Conservation (phyloP, 2,113 vertebrate genomes). For the Dermatemys mawii region DNA sequence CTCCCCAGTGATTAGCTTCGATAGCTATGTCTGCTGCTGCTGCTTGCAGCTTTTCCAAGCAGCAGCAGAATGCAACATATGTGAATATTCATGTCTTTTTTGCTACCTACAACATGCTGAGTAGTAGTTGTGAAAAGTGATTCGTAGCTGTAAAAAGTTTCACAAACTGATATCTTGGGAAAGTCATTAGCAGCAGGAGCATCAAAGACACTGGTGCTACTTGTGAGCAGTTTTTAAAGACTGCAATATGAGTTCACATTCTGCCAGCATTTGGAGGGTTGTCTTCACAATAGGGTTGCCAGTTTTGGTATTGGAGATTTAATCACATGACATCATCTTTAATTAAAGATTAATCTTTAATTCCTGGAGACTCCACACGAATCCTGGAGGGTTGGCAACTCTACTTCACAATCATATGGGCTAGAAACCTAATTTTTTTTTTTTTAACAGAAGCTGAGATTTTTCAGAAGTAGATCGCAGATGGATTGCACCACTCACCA, state of each 20-base stretch:
- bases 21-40: not conserved
- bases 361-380: too few species aligned
- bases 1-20: not conserved
- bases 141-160: not conserved
- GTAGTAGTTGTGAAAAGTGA: not conserved
- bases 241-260: not conserved
- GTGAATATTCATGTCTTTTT: not conserved
- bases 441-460: not conserved
- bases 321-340: too few species aligned
- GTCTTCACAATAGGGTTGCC: not conserved
- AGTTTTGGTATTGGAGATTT: too few species aligned
- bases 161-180: not conserved
- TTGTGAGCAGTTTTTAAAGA: not conserved
- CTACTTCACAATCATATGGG: not conserved
- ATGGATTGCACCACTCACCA: not conserved
- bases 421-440: not conserved
- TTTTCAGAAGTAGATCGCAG: not conserved
- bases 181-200: not conserved
- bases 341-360: too few species aligned
- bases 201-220: not conserved
- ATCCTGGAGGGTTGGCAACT: too few species aligned
- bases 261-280: not conserved
- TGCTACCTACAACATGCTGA: not conserved
- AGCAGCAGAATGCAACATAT: not conserved
- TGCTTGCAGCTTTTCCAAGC: not conserved